A percentile compares a stretch with the other conserved stretches of the same genome.
phyloP scores from a whole-genome alignment of 2,888 invertebrate genomes.

The Epiblema foenella region DNA sequence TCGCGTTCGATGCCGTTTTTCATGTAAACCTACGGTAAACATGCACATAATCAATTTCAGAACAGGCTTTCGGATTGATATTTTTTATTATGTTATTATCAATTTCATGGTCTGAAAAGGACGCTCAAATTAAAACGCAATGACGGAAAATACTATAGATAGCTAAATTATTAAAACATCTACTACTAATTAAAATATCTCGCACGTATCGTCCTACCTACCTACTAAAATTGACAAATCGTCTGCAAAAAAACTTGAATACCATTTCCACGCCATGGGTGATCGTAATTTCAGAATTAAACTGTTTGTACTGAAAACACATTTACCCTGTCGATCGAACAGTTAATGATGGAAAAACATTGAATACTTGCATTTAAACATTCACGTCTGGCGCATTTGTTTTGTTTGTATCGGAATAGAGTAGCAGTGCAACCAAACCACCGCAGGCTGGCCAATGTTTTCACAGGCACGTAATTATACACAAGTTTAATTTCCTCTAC shows the following conservation, averaged over 20 bases:
- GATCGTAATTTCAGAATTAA: slow-evolving; percentile 53
- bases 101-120: not conserved
- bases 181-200: too few species aligned
- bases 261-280: slow-evolving; percentile 68
- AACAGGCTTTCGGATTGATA: not conserved
- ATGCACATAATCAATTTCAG: not conserved
- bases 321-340: slow-evolving; percentile 68
- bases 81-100: not conserved
- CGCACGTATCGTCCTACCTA: too few species aligned
- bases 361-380: slow-evolving; percentile 43
- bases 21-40: slow-evolving; percentile 4
- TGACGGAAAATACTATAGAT: too few species aligned
- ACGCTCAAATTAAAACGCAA: too few species aligned
- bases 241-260: slow-evolving; percentile 56
- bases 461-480: not conserved
- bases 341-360: slow-evolving; percentile 71
- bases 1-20: not conserved
- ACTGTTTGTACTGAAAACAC: slow-evolving; percentile 79
- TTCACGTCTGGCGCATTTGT: slow-evolving; percentile 29
- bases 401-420: slow-evolving; percentile 29
- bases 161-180: too few species aligned
- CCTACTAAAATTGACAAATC: slow-evolving; percentile 52
- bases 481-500: slow-evolving; percentile 1
- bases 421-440: not conserved
- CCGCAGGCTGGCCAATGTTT: not conserved